A percentile compares a stretch with the other conserved stretches of the same genome.
Conservation (phyloP, 2,113 vertebrate genomes). For the Poicephalus meyeri region DNA sequence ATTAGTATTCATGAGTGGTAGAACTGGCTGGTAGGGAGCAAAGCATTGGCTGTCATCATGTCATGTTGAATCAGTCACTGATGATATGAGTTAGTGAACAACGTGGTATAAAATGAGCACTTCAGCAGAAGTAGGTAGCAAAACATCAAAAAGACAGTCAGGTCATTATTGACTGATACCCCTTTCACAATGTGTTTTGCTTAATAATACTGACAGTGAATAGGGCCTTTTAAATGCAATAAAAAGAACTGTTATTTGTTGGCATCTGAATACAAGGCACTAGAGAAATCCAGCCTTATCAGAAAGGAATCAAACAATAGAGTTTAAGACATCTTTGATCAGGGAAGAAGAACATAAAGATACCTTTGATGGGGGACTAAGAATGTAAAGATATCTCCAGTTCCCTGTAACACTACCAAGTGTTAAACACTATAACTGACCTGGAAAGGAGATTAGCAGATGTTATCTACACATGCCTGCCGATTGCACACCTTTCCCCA, state of each 20-base stretch:
- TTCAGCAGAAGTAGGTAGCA: background rate
- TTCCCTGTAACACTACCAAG: background rate
- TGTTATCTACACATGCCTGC: background rate
- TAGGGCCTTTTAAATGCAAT: background rate
- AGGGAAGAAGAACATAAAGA: background rate
- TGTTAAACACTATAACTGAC: background rate
- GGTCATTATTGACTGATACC: background rate
- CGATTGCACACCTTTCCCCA: background rate
- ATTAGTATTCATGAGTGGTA: background rate
- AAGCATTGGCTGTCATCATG: background rate
- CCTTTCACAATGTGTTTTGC: background rate
- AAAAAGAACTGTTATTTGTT: background rate
- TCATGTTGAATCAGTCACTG: background rate
- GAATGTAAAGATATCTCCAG: background rate
- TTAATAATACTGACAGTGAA: background rate
- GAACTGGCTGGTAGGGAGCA: background rate
- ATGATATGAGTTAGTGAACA: background rate
- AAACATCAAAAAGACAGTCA: background rate
- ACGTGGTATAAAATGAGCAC: background rate
- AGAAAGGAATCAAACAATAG: background rate
- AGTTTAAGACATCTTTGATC: background rate
- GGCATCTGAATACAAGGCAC: background rate
- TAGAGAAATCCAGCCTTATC: background rate
- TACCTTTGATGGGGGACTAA: background rate
- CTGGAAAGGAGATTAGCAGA: background rate